A percentile compares a stretch with the other conserved stretches of the same genome.
phyloP scores from a whole-genome alignment of 1,140 invertebrate species.

The Elymnias hypermnestra region DNA sequence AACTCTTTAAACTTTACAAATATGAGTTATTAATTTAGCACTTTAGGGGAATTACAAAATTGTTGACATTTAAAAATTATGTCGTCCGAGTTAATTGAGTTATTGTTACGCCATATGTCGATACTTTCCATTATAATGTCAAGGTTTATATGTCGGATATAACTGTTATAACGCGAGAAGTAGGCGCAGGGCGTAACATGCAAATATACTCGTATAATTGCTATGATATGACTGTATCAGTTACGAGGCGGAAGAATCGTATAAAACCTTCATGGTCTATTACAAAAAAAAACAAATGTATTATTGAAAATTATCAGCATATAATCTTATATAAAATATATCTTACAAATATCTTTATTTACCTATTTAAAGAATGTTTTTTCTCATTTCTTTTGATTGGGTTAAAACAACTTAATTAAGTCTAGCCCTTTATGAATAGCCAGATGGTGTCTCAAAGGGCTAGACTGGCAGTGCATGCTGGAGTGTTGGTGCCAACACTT shows the following conservation, averaged over 20 bases:
- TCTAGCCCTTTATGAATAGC: no score
- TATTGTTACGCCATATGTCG: background rate
- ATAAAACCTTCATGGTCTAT: background rate
- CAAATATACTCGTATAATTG: background rate
- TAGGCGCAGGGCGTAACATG: background rate
- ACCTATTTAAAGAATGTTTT: no score
- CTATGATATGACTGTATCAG: background rate
- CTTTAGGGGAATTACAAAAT: background rate
- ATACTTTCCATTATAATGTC: conserved; percentile 2
- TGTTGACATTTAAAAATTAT: background rate
- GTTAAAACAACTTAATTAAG: no score
- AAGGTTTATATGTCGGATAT: background rate
- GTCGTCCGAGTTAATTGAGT: background rate
- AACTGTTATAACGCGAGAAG: background rate
- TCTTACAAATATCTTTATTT: no score
- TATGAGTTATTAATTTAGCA: background rate
- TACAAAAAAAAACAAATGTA: background rate
- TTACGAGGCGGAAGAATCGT: background rate
- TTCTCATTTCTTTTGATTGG: no score
- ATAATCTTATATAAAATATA: no score
- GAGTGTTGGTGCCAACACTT: no score
- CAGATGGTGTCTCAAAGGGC: no score
- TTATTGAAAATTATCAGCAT: no score
- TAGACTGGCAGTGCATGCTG: no score
- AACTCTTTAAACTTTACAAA: background rate